These are phyloP conservation scores for Drosophila buzzatii DNA, from an alignment of 2,888 invertebrate genomes.

Conservation along the genomic window DNA sequence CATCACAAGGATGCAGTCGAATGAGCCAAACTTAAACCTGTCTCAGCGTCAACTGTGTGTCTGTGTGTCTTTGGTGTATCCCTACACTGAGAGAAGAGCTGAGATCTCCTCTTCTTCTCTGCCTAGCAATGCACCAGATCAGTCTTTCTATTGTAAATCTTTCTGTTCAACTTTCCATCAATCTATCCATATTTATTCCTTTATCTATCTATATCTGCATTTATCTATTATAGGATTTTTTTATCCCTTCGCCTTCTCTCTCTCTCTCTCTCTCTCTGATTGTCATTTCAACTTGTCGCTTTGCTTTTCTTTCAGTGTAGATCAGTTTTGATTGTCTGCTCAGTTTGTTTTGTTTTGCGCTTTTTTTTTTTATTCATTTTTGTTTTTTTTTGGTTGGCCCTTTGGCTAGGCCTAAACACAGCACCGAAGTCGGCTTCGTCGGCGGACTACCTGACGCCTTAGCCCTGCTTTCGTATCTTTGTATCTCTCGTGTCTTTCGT, in stretches of 20 bases:
- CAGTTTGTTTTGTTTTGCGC: slow-evolving; percentile 12
- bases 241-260: no score
- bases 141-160: no score
- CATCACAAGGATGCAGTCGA: slow-evolving; percentile 24
- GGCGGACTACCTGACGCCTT: slow-evolving; percentile 62
- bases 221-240: not conserved
- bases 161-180: no score
- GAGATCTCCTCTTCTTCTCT: not conserved
- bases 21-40: slow-evolving; percentile 34
- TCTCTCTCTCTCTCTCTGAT: no score
- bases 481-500: slow-evolving; percentile 20
- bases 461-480: slow-evolving; percentile 37
- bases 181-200: not conserved
- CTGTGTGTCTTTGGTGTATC: not conserved
- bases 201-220: not conserved
- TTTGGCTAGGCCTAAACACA: slow-evolving; percentile 30
- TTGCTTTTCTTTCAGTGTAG: not conserved
- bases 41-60: slow-evolving; percentile 11
- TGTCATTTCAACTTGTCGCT: not conserved
- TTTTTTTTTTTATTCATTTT: not conserved
- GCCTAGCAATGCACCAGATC: no score
- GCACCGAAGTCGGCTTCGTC: slow-evolving; percentile 1
- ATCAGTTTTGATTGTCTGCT: slow-evolving; percentile 1
- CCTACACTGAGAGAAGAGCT: slow-evolving; percentile 6
- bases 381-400: slow-evolving; percentile 10